A percentile compares a stretch with the other conserved stretches of the same genome.
These are phyloP conservation scores for Solenodon paradoxus DNA, from an alignment of 2,113 vertebrate genomes.

Conservation along the genomic window DNA sequence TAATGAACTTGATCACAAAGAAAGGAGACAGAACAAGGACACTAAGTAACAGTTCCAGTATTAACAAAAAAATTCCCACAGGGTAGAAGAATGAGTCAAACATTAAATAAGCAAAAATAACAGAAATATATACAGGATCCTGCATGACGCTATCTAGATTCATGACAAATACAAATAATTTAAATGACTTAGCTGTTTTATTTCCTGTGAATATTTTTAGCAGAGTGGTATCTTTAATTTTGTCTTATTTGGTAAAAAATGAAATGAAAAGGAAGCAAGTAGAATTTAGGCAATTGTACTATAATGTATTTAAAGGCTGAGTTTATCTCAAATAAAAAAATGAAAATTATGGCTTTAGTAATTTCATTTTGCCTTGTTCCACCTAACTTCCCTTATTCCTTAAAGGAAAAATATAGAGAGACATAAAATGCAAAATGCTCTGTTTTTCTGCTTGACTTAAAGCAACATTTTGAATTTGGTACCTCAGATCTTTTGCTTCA, in stretches of 20 bases:
- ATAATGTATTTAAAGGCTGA: neutral
- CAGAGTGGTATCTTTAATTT: neutral
- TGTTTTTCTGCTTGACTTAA: slow-evolving; percentile 13
- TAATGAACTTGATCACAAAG: neutral
- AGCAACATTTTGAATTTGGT: slow-evolving; percentile 25
- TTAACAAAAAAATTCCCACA: neutral
- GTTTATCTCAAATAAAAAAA: neutral
- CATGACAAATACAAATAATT: neutral
- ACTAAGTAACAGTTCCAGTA: neutral
- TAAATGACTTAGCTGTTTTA: neutral
- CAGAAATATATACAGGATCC: neutral
- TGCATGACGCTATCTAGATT: neutral
- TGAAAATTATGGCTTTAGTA: neutral
- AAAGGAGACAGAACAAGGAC: neutral
- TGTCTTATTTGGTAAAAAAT: neutral
- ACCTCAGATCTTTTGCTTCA: neutral
- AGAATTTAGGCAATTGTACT: neutral
- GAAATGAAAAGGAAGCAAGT: neutral
- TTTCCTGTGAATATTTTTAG: neutral
- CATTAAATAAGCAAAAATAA: neutral
- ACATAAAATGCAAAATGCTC: too few species aligned
- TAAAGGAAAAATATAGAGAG: neutral
- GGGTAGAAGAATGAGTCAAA: neutral
- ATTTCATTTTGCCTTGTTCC: neutral
- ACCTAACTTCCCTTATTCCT: neutral